phyloP scores from a whole-genome alignment of 2,888 invertebrate species.

The Melipona bicolor region DNA sequence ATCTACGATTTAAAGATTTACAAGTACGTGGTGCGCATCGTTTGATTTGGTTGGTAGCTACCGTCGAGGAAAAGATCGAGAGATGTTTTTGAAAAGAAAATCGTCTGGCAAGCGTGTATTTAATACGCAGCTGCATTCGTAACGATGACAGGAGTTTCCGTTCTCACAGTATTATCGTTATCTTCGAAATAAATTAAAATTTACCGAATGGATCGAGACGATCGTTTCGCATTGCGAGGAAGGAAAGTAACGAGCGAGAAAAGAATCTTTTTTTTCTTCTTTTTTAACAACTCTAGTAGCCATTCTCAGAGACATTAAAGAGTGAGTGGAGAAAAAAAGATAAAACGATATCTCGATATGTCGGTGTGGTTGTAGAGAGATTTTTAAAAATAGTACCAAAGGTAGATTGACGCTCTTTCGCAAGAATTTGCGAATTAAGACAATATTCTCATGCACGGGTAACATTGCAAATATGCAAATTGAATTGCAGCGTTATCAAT shows the following conservation, averaged over 20 bases:
- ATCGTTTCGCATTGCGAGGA: background rate
- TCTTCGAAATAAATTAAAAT: slow-evolving; percentile 25
- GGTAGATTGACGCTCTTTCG: background rate
- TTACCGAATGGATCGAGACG: slow-evolving; percentile 2
- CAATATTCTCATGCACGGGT: background rate
- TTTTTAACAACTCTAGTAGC: background rate
- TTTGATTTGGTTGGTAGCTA: too few relatives aligned
- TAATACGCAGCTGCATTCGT: background rate
- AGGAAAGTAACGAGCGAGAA: background rate
- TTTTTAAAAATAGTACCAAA: background rate
- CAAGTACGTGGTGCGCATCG: too few relatives aligned
- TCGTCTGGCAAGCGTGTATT: background rate
- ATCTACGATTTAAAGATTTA: too few relatives aligned
- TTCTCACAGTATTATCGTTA: background rate
- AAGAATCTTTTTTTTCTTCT: too few relatives aligned
- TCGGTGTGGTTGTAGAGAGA: background rate
- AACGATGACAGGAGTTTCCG: slow-evolving; percentile 18
- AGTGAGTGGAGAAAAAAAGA: background rate
- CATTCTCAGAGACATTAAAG: background rate
- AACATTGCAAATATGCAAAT: background rate
- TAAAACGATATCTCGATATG: background rate
- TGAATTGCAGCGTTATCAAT: slow-evolving; percentile 15
- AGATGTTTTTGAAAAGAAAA: background rate
- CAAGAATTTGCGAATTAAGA: background rate
- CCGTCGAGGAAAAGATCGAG: too few relatives aligned